A percentile compares a stretch with the other conserved stretches of the same genome.
Conservation (phyloP, 2,888 invertebrate species). For the Bellardia bayeri region DNA sequence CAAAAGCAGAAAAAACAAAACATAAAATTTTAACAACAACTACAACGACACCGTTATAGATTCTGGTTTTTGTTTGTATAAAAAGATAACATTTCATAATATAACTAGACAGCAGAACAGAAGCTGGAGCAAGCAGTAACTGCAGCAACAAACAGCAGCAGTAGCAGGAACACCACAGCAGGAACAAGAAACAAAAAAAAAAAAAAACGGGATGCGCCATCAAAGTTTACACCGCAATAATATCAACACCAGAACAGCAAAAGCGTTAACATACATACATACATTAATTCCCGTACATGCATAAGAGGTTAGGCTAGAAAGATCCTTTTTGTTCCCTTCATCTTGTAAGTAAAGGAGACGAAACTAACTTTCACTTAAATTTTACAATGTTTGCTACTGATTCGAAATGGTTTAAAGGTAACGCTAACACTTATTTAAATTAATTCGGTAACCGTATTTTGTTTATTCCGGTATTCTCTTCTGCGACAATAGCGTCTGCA, state of each 20-base stretch:
- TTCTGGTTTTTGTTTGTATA: constrained; percentile 13
- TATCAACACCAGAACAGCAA: constrained; percentile 66
- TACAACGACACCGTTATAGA: constrained; percentile 63
- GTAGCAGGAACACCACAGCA: constrained; percentile 30
- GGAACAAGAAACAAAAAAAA: constrained; percentile 32
- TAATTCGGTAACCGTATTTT: too few relatives aligned
- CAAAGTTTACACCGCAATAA: constrained; percentile 73
- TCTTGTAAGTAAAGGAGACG: not conserved
- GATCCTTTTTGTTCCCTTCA: not conserved
- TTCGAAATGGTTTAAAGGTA: too few relatives aligned
- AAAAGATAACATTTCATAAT: constrained; percentile 61
- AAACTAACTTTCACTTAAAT: too few relatives aligned
- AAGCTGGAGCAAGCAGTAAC: constrained; percentile 33
- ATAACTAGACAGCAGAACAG: constrained; percentile 43
- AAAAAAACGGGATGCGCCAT: constrained; percentile 62
- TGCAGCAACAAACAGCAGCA: constrained; percentile 30
- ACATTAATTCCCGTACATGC: constrained; percentile 31
- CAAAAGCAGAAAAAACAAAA: constrained; percentile 33
- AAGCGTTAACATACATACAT: constrained; percentile 25
- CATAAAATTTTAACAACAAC: constrained; percentile 45
- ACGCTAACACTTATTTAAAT: too few relatives aligned
- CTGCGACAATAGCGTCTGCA: too few relatives aligned
- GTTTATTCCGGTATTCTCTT: too few relatives aligned
- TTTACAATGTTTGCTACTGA: too few relatives aligned
- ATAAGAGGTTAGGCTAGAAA: not conserved